A percentile compares a stretch with the other conserved stretches of the same genome.
These are phyloP conservation scores for Merodon equestris DNA, from an alignment of 2,888 invertebrate species.

Conservation along the genomic window DNA sequence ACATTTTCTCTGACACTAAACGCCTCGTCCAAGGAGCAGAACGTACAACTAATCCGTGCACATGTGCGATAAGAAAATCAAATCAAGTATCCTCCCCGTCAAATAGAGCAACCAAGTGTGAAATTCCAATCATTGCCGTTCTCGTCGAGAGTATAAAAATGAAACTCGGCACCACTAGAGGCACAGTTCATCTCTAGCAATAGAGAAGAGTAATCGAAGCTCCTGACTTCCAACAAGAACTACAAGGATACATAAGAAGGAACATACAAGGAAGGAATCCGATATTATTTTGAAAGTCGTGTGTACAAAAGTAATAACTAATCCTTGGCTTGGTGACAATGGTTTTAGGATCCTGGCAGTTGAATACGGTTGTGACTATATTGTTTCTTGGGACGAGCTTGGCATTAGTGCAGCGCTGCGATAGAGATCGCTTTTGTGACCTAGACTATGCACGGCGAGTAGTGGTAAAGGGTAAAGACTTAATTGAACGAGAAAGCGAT, in stretches of 20 bases:
- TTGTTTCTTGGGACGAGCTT: constrained; percentile 69
- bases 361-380: constrained; percentile 70
- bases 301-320: constrained; percentile 12
- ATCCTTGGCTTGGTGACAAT: constrained; percentile 64
- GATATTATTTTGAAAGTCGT: background rate
- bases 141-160: constrained; percentile 47
- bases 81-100: constrained; percentile 62
- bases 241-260: too few species aligned
- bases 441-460: constrained; percentile 50
- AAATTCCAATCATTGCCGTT: constrained; percentile 50
- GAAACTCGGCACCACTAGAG: background rate
- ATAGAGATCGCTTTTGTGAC: constrained; percentile 40
- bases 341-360: constrained; percentile 71
- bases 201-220: constrained; percentile 33
- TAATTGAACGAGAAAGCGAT: too few species aligned
- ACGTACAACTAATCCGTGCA: constrained; percentile 64
- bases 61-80: constrained; percentile 73
- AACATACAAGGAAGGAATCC: too few species aligned
- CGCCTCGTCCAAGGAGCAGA: constrained; percentile 12
- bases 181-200: constrained; percentile 58
- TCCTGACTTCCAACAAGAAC: background rate
- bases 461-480: background rate
- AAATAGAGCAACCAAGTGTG: constrained; percentile 54
- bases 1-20: too few species aligned
- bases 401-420: constrained; percentile 60